phyloP scores from a whole-genome alignment of 2,888 invertebrate genomes.

The Epistrophe eligans region DNA sequence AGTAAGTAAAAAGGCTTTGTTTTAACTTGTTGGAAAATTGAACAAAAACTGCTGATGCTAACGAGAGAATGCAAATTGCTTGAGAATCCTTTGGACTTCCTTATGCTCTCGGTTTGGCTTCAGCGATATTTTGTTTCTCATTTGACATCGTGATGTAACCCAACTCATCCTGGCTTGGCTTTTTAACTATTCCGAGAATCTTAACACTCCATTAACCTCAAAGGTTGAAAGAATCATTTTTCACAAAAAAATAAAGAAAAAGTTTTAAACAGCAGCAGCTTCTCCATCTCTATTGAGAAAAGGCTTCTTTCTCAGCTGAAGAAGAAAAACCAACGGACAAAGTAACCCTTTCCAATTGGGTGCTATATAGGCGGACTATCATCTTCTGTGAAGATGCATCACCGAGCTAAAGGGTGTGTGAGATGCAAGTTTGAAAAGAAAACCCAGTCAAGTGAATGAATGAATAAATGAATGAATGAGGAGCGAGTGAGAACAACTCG shows the following conservation, averaged over 20 bases:
- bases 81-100: slow-evolving; percentile 25
- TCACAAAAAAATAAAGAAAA: slow-evolving; percentile 43
- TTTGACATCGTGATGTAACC: slow-evolving; percentile 4
- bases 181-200: slow-evolving; percentile 66
- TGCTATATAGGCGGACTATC: neutral
- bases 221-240: slow-evolving; percentile 71
- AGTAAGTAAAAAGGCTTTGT: too few relatives aligned
- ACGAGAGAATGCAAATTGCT: slow-evolving; percentile 57
- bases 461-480: slow-evolving; percentile 56
- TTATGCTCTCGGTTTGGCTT: neutral
- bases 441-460: slow-evolving; percentile 70
- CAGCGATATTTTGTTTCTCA: slow-evolving; percentile 45
- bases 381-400: neutral
- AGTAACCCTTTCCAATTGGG: slow-evolving; percentile 65
- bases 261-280: slow-evolving; percentile 58
- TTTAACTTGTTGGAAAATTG: neutral
- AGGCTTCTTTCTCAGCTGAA: neutral
- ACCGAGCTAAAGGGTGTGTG: neutral
- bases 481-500: slow-evolving; percentile 39
- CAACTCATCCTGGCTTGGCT: slow-evolving; percentile 41
- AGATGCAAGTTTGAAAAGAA: slow-evolving; percentile 44
- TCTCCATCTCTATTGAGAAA: slow-evolving; percentile 9
- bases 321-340: slow-evolving; percentile 40
- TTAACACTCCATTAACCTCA: slow-evolving; percentile 74
- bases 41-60: slow-evolving; percentile 1